Conservation (phyloP, 2,113 vertebrate species). For the Camelus dromedarius region DNA sequence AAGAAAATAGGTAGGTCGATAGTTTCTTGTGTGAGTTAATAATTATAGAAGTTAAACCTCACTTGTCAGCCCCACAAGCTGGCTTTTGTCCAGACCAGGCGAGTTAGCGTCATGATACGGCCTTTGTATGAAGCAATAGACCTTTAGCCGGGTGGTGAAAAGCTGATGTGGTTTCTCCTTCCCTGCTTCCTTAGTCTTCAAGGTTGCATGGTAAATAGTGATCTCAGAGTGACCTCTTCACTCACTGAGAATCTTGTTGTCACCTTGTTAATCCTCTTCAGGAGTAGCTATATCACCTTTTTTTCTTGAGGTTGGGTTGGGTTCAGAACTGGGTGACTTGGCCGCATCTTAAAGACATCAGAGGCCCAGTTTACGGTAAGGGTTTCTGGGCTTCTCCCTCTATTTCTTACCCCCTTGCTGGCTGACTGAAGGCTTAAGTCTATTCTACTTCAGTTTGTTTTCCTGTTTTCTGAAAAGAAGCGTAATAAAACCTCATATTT, state of each 20-base stretch:
- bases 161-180: neutral
- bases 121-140: neutral
- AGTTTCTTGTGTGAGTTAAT: neutral
- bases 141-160: neutral
- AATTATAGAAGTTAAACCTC: neutral
- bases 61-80: neutral
- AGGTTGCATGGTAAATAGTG: neutral
- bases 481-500: neutral
- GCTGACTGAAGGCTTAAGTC: neutral
- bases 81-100: neutral
- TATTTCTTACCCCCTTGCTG: neutral
- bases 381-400: neutral
- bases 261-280: neutral
- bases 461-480: slow-evolving; percentile 43
- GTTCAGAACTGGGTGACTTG: neutral
- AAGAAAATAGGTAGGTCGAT: neutral
- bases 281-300: neutral
- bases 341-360: neutral
- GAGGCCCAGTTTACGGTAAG: neutral
- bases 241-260: neutral
- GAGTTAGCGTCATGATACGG: neutral
- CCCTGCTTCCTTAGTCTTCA: neutral
- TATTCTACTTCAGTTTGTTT: neutral
- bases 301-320: neutral
- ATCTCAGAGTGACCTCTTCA: neutral